Conservation (phyloP, 1,140 invertebrate species). For the Penaeus chinensis region DNA sequence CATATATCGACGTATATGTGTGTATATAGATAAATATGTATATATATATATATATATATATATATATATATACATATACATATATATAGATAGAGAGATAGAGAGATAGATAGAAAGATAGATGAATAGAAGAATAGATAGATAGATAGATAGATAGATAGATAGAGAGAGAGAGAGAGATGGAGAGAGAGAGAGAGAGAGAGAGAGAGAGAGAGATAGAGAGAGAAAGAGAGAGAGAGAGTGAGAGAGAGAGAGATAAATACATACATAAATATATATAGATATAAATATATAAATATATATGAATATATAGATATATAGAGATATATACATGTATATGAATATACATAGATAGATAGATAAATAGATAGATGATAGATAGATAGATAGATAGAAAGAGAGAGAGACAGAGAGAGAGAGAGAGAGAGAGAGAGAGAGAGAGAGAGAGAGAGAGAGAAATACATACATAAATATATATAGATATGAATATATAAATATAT, state of each 20-base stretch:
- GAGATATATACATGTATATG: background rate
- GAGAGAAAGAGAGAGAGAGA: background rate
- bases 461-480: too few relatives aligned
- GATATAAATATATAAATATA: slow-evolving; percentile 9
- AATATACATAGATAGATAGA: background rate
- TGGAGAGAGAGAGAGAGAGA: background rate
- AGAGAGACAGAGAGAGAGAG: slow-evolving; percentile 5
- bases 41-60: background rate
- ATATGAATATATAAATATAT: too few relatives aligned
- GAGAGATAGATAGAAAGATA: background rate
- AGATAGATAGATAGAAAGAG: background rate
- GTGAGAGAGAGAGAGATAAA: background rate
- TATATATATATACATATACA: too few relatives aligned
- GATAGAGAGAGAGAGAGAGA: background rate
- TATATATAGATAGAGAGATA: background rate
- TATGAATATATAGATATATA: background rate
- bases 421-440: slow-evolving; percentile 16
- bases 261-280: background rate
- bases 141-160: background rate
- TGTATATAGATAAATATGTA: background rate
- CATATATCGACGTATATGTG: background rate
- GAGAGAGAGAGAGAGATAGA: background rate
- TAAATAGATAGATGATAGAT: background rate
- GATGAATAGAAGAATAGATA: background rate
- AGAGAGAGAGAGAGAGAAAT: too few relatives aligned